Evolutionary conservation across 2,113 vertebrate species (phyloP).

Genomic region (Boleophthalmus pectinirostris): DNA sequence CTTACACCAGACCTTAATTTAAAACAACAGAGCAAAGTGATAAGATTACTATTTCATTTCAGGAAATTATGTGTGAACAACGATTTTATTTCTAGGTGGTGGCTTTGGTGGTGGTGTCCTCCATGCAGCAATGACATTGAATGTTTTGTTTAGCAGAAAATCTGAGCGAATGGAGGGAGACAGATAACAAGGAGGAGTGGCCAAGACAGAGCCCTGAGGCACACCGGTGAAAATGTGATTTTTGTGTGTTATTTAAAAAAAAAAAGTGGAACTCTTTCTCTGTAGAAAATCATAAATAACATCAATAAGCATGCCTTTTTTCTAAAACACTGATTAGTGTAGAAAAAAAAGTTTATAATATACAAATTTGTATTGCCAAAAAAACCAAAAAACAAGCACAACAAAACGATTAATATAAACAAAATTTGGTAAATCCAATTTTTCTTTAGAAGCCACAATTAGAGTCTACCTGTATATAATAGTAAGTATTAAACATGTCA

Average conservation of each 20-base stretch:
- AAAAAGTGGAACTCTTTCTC: too few relatives aligned
- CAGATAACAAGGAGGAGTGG: background rate
- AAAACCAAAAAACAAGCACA: too few relatives aligned
- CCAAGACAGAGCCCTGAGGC: too few relatives aligned
- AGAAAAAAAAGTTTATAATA: too few relatives aligned
- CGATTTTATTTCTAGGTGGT: background rate
- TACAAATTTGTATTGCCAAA: too few relatives aligned
- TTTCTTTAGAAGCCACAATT: background rate
- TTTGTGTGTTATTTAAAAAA: too few relatives aligned
- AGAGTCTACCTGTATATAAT: background rate
- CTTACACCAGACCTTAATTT: background rate
- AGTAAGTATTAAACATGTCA: background rate
- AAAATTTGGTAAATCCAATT: background rate
- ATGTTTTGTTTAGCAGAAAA: background rate
- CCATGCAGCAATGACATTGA: background rate
- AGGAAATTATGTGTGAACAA: background rate
- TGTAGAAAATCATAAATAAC: too few relatives aligned
- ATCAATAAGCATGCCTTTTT: too few relatives aligned
- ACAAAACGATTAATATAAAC: too few relatives aligned
- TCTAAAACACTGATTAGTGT: too few relatives aligned
- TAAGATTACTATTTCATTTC: background rate
- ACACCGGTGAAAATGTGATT: too few relatives aligned
- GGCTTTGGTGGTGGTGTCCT: background rate
- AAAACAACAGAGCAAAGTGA: background rate
- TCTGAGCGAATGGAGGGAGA: background rate